A percentile compares a stretch with the other conserved stretches of the same genome.
Conservation (phyloP, 2,888 invertebrate genomes). For the Melanophora roralis region DNA sequence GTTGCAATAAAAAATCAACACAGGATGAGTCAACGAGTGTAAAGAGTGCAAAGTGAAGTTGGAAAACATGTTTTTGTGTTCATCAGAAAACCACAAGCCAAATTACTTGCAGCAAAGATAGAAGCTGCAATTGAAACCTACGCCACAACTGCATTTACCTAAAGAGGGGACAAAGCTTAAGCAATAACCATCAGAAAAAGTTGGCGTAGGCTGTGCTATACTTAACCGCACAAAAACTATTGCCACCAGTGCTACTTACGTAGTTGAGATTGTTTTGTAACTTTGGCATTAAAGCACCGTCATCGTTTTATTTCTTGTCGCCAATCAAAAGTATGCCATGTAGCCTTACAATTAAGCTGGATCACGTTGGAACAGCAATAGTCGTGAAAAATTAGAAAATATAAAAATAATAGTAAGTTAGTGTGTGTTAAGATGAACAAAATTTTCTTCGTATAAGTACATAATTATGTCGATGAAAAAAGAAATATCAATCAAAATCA, state of each 20-base stretch:
- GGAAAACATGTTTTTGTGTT: conserved; percentile 32
- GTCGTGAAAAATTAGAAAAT: conserved; percentile 13
- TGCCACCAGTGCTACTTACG: conserved; percentile 8
- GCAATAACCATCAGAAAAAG: conserved; percentile 35
- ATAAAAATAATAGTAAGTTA: too few species aligned
- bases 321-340: conserved; percentile 31
- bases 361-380: neutral
- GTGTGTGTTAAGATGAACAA: too few species aligned
- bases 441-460: too few species aligned
- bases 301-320: neutral
- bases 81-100: conserved; percentile 32
- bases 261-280: neutral
- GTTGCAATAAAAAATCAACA: neutral
- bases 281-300: conserved; percentile 8
- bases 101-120: conserved; percentile 41
- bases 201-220: conserved; percentile 56
- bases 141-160: neutral
- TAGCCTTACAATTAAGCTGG: conserved; percentile 21
- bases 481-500: too few species aligned
- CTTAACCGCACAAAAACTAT: conserved; percentile 52
- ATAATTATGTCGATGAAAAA: too few species aligned
- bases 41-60: conserved; percentile 26
- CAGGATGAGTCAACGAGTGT: neutral
- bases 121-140: conserved; percentile 17
- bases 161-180: conserved; percentile 35